phyloP scores from a whole-genome alignment of 2,797 vertebrate genomes.

The Sebastes melanostomus region DNA sequence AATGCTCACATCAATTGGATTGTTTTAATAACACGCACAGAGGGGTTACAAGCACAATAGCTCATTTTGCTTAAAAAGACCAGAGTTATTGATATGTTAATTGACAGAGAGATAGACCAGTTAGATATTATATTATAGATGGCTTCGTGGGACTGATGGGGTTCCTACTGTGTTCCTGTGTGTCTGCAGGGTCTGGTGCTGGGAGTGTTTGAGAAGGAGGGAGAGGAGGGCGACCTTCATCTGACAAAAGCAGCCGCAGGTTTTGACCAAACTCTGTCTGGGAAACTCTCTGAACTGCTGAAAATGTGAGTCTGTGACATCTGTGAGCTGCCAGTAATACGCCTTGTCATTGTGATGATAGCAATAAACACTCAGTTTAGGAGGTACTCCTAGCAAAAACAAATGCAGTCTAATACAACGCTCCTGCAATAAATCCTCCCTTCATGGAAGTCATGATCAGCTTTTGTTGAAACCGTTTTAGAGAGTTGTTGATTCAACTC shows the following conservation, averaged over 20 bases:
- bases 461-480: neutral
- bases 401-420: neutral
- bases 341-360: neutral
- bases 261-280: constrained; percentile 86
- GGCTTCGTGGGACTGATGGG: neutral
- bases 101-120: neutral
- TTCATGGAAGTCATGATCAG: neutral
- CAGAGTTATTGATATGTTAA: neutral
- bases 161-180: neutral
- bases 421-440: neutral
- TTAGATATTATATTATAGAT: neutral
- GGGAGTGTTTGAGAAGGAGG: constrained; percentile 87
- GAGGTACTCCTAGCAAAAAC: neutral
- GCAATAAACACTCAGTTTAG: neutral
- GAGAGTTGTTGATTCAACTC: neutral
- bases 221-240: constrained; percentile 72
- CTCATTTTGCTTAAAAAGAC: neutral
- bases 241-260: constrained; percentile 87
- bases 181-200: constrained; percentile 89
- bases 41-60: neutral
- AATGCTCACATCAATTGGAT: neutral
- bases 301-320: constrained; percentile 81
- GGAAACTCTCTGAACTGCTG: constrained; percentile 90
- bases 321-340: neutral
- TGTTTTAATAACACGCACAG: too few species aligned